Base-by-base conservation (phyloP, 2,888 invertebrate genomes). In the Nemurella pictetii region DNA sequence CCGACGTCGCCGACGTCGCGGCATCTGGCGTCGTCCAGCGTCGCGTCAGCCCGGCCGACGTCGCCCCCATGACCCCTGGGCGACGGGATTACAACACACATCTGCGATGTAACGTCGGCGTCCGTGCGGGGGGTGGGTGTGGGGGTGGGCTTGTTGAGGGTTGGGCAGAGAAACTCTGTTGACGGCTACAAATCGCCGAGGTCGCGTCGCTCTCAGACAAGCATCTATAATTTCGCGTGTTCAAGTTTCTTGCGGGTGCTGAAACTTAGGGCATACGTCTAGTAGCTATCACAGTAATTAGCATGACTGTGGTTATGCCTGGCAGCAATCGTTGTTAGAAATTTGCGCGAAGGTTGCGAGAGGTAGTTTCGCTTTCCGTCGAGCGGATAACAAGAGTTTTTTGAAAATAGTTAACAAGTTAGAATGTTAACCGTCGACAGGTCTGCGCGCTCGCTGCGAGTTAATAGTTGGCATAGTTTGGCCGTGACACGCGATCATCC, bases 401-500 rank as follows among this genome's bases (percentile, higher is more conserved):
- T 78, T 78, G 12, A 25, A 27, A 30, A 78, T 78, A 78, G 78
- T 78, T 75, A 55, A 3, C 78, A 78, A 78, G 30, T 78, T 78
- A 15, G 78, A 78, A 78, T 78, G 78, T 78, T 78, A 78, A 1
- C 20, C 20, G 55, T 55, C 55, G 55, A 55, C 55, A 55, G 55
- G 5, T 55, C 55, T 55, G 27, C 12, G 29, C 27, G 78, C 29
- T 78, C 27, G 29, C 55, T 55, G 27, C 12, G 29, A 78, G 78
- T 78, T 78, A 78, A 78, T 78, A 78, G 78, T 78, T 78, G 29
- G 78, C 78, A 28, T 78, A 78, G 78, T 78, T 78, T 30, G 27
- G 75, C 15, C 7, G 9, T 5, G 75, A 75, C 75, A 55, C 55
- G 75, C 29, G 75, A 75, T 7, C 78, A 20, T 27, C 55, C 20